Conservation (phyloP, 2,888 invertebrate species). For the Pogonocherus hispidulus region DNA sequence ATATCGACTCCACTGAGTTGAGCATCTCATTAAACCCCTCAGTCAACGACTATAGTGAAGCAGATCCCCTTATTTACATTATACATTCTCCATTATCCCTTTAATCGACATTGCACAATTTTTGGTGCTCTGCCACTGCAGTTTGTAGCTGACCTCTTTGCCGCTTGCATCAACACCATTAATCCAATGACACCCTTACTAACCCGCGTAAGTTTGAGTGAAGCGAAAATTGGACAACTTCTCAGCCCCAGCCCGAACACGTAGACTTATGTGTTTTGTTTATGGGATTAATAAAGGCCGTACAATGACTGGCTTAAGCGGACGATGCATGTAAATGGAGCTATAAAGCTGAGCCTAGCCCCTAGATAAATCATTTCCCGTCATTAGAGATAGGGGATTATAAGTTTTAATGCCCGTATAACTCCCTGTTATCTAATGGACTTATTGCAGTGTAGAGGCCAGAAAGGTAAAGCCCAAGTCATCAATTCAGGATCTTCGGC, state of each 20-base stretch:
- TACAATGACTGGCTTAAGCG: constrained; percentile 1
- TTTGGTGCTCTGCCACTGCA: too few species aligned
- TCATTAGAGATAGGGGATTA: constrained; percentile 7
- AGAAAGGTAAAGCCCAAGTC: background rate
- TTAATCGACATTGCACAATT: too few species aligned
- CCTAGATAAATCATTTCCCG: constrained; percentile 7
- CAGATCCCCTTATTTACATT: too few species aligned
- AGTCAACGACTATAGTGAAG: too few species aligned
- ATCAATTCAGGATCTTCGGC: background rate
- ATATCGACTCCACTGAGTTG: too few species aligned
- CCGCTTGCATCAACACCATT: background rate
- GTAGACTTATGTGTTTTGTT: constrained; percentile 6
- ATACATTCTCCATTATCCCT: too few species aligned
- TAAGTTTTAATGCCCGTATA: constrained; percentile 7
- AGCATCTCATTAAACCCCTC: too few species aligned
- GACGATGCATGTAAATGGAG: constrained; percentile 10
- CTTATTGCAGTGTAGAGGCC: background rate
- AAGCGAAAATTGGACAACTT: constrained; percentile 6
- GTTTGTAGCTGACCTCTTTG: background rate
- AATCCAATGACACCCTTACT: background rate
- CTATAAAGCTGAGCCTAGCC: background rate
- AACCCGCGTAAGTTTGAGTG: background rate
- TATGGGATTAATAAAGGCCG: constrained; percentile 10
- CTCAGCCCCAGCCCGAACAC: background rate
- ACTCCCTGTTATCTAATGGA: background rate